Base-by-base conservation (phyloP, 2,113 vertebrate species). In the Percina caprodes region DNA sequence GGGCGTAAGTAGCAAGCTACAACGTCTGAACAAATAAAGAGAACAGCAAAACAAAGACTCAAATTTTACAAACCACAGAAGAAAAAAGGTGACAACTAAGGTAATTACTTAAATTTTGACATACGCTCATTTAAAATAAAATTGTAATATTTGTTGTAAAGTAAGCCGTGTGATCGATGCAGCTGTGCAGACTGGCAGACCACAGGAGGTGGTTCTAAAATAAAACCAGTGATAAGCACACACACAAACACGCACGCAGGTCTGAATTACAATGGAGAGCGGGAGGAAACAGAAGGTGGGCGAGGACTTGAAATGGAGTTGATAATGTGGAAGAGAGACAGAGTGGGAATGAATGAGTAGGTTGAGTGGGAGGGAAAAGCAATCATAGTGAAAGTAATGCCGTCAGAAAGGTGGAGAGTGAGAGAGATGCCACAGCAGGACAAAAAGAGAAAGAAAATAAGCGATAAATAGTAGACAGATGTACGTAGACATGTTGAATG, bases 241-340 rank as follows among this genome's bases (percentile, higher is more conserved):
- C 30, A 45, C 30, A 69, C 16, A 77, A 3, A 80, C 33, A 66
- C 65, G 74, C 21, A 67, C 2, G 23, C 39, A 69, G 39, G 71
- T 71, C n/a, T 83, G 82, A 24, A 60, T 72, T 69, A 46, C 24
- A 61, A 35, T n/a, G n/a, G 13, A 6, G 63, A n/a, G 58, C 46
- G 16, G 42, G 33, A 72, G 75, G 74, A 60, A 75, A n/a, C 33
- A 73, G 74, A 35, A 77, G 45, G 83, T 66, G 30, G 83, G 81
- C 33, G 61, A 74, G 24, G 5, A 58, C 69, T 45, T 69, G 19
- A 60, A 72, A 71, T 56, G 55, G 51, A 87, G 74, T 30, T 69
- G 54, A 80, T 79, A 35, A 80, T 68, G 66, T 35, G 60, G 23
- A 56, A 3, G 46, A 72, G 60, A 65, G 79, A 69, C n/a, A 8